phyloP scores from a whole-genome alignment of 2,888 invertebrate species.

The Acronicta leporina region DNA sequence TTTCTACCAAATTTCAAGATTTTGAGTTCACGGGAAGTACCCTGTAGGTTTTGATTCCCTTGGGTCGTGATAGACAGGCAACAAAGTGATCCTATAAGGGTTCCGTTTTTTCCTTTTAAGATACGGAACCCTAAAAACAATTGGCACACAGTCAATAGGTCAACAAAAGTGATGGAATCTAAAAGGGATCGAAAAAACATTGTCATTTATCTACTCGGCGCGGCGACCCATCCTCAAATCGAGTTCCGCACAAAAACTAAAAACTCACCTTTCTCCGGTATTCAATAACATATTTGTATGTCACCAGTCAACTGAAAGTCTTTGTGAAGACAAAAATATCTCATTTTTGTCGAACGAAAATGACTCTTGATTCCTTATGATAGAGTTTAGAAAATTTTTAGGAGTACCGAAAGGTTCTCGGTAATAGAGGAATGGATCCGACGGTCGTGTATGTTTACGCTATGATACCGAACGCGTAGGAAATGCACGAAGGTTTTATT shows the following conservation, averaged over 20 bases:
- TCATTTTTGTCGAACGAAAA: conserved; percentile 4
- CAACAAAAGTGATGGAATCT: conserved; percentile 33
- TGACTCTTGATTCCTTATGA: not conserved
- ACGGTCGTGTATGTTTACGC: conserved; percentile 19
- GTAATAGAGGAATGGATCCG: conserved; percentile 29
- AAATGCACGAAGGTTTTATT: not conserved
- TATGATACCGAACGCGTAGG: conserved; percentile 7
- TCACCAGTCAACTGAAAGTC: conserved; percentile 9
- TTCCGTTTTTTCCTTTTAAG: no score
- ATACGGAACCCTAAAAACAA: no score
- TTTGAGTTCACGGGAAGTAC: no score
- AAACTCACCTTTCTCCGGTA: conserved; percentile 29
- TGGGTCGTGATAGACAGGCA: no score
- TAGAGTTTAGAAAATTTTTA: conserved; percentile 2
- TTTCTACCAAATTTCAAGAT: no score
- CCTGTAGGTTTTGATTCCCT: no score
- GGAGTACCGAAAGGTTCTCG: not conserved
- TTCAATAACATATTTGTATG: conserved; percentile 39
- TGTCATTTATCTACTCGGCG: conserved; percentile 18
- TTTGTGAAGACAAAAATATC: conserved; percentile 2
- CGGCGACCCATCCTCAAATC: conserved; percentile 5
- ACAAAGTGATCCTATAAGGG: no score
- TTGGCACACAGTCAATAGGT: conserved; percentile 12
- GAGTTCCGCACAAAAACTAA: conserved; percentile 19
- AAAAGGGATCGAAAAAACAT: conserved; percentile 17